phyloP scores from a whole-genome alignment of 2,888 invertebrate genomes.

The Hyppa rectilinea region DNA sequence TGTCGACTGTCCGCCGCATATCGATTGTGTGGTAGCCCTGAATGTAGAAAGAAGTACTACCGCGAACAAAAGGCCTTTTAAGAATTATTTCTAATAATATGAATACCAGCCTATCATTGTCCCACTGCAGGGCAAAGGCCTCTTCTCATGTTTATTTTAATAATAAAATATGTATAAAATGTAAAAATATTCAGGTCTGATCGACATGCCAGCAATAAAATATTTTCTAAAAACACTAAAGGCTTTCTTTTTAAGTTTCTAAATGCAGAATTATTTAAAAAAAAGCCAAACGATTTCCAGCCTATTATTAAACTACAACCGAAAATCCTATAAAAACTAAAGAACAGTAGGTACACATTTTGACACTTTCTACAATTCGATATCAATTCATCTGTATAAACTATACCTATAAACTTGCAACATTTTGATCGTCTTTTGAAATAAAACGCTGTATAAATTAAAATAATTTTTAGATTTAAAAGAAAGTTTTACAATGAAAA shows the following conservation, averaged over 20 bases:
- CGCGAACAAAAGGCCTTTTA: slow-evolving; percentile 11
- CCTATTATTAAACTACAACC: not conserved
- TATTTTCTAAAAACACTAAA: not conserved
- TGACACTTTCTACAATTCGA: slow-evolving; percentile 10
- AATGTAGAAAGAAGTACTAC: slow-evolving; percentile 2
- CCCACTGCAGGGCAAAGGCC: not conserved
- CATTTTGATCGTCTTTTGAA: not conserved
- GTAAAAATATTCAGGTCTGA: slow-evolving; percentile 23
- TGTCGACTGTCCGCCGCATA: slow-evolving; percentile 35
- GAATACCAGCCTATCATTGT: not conserved
- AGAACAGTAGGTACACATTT: slow-evolving; percentile 2
- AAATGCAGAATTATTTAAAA: slow-evolving; percentile 15
- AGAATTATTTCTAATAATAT: not conserved
- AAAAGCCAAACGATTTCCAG: not conserved
- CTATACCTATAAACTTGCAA: not conserved
- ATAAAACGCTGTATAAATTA: slow-evolving; percentile 6
- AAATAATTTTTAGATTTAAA: not conserved
- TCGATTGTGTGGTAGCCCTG: slow-evolving; percentile 45
- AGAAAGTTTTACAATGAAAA: slow-evolving; percentile 1
- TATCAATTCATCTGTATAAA: not conserved
- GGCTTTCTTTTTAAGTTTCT: slow-evolving; percentile 15
- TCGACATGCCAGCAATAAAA: not conserved
- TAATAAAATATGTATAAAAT: not conserved
- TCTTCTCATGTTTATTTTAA: not conserved
- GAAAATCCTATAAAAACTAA: not conserved